Conservation (phyloP, 1,140 invertebrate genomes). For the Pinna nobilis region DNA sequence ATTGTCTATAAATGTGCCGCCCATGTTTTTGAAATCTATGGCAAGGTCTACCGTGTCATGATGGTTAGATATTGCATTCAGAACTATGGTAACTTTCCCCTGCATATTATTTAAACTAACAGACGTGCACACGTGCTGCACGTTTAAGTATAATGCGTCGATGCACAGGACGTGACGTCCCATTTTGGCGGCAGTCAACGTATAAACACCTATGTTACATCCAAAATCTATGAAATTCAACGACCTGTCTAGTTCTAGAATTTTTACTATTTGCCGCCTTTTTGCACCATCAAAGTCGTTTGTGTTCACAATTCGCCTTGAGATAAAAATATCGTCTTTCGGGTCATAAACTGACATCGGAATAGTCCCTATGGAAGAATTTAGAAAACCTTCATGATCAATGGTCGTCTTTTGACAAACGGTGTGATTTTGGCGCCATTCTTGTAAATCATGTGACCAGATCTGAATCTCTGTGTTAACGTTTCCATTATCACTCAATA, state of each 20-base stretch:
- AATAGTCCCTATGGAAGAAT: slow-evolving; percentile 12
- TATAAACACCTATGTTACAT: slow-evolving; percentile 66
- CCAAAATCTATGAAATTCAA: slow-evolving; percentile 66
- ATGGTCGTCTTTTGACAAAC: not conserved
- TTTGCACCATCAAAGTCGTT: slow-evolving; percentile 28
- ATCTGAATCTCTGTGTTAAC: not conserved
- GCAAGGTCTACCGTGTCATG: slow-evolving; percentile 44
- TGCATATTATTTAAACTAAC: slow-evolving; percentile 47
- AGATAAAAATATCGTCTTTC: slow-evolving; percentile 30
- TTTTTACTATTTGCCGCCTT: not conserved
- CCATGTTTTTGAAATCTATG: slow-evolving; percentile 53
- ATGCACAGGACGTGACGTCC: slow-evolving; percentile 64
- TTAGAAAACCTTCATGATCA: not conserved
- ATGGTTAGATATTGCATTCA: slow-evolving; percentile 59
- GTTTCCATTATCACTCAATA: too few species aligned
- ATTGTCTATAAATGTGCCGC: slow-evolving; percentile 52
- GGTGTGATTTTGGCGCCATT: slow-evolving; percentile 2
- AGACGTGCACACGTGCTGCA: slow-evolving; percentile 52
- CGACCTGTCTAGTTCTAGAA: not conserved
- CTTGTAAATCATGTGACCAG: slow-evolving; percentile 15
- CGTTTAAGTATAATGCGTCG: slow-evolving; percentile 58
- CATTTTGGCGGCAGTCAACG: slow-evolving; percentile 57
- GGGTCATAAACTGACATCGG: slow-evolving; percentile 27
- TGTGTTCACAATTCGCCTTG: slow-evolving; percentile 13
- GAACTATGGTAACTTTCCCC: slow-evolving; percentile 47